Percentiles rank a stretch among this genome's conserved stretches.
Evolutionary conservation across 2,113 vertebrate species (phyloP).

Genomic region (Gyps fulvus): DNA sequence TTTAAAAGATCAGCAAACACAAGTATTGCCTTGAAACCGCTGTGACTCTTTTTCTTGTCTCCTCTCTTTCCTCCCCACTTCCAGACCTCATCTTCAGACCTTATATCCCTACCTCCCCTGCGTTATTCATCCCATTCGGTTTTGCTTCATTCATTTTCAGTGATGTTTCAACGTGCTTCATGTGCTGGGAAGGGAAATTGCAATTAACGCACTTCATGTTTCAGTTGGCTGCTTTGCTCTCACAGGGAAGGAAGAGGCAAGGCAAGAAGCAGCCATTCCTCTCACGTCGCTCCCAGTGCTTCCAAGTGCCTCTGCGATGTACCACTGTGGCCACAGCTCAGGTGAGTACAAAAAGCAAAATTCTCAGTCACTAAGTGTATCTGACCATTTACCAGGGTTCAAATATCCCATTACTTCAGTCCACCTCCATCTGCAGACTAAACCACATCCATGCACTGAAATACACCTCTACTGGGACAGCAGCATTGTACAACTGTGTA

Average conservation of each 20-base stretch:
- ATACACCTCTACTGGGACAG: background rate
- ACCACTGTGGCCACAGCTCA: background rate
- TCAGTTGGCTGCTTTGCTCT: background rate
- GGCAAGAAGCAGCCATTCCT: background rate
- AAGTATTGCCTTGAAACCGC: background rate
- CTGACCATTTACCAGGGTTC: background rate
- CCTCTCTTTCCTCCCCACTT: background rate
- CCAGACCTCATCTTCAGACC: background rate
- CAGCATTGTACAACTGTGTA: background rate
- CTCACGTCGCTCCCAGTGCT: background rate
- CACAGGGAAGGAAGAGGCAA: background rate
- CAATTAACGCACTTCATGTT: background rate
- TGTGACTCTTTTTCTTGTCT: accelerated
- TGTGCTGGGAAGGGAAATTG: background rate
- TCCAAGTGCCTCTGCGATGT: background rate
- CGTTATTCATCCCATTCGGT: background rate
- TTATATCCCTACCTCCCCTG: background rate
- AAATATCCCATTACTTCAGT: background rate
- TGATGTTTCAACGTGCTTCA: background rate
- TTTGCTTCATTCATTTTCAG: background rate
- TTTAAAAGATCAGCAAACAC: background rate
- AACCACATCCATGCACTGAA: background rate
- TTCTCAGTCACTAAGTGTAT: background rate
- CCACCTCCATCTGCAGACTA: background rate
- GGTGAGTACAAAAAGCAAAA: background rate